phyloP scores from a whole-genome alignment of 2,888 invertebrate species.

The Macrophya alboannulata region DNA sequence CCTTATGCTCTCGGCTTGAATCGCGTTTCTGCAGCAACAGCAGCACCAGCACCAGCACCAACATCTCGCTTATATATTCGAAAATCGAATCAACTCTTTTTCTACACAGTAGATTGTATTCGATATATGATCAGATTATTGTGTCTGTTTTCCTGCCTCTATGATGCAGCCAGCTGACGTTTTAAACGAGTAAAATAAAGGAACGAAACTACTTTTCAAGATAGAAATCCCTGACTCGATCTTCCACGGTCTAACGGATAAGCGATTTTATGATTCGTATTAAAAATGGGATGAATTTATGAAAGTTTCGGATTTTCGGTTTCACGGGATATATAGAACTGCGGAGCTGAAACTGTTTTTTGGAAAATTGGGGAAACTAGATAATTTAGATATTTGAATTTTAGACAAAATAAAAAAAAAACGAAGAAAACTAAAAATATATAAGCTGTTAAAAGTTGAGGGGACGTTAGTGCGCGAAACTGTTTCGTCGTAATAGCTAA shows the following conservation, averaged over 20 bases:
- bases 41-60: too few species aligned
- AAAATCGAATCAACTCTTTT: constrained; percentile 21
- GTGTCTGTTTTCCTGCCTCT: not conserved
- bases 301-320: not conserved
- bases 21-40: not conserved
- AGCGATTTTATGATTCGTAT: not conserved
- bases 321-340: not conserved
- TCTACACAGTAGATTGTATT: not conserved
- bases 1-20: not conserved
- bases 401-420: not conserved
- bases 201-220: not conserved
- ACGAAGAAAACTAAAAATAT: not conserved
- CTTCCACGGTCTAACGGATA: not conserved
- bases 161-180: constrained; percentile 7
- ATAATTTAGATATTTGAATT: not conserved
- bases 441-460: constrained; percentile 45
- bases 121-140: not conserved
- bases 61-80: not conserved
- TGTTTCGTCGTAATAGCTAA: constrained; percentile 77
- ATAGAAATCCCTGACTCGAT: not conserved
- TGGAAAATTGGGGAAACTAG: not conserved
- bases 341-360: not conserved
- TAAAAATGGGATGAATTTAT: not conserved
- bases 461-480: constrained; percentile 66
- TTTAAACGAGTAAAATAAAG: not conserved